Evolutionary conservation across 2,113 vertebrate genomes (phyloP).

Genomic region (Emydura subglobosa): DNA sequence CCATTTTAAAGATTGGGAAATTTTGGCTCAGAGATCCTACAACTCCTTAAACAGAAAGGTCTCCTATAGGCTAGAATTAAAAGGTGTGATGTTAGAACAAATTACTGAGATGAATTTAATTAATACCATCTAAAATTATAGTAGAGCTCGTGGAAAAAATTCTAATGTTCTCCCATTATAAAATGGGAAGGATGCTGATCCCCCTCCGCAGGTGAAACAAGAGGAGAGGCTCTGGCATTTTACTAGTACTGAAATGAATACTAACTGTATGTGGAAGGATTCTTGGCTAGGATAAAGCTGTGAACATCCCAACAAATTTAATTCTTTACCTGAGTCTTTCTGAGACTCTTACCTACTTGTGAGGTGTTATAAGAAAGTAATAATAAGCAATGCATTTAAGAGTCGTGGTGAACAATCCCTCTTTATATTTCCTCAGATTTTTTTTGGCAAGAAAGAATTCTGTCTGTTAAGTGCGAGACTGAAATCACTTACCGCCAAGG

Average conservation of each 20-base stretch:
- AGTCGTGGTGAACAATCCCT: background rate
- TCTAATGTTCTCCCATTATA: too few species aligned
- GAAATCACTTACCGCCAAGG: background rate
- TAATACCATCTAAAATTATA: background rate
- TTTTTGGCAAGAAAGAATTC: slow-evolving; percentile 65
- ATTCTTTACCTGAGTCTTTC: background rate
- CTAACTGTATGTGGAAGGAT: too few species aligned
- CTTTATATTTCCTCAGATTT: slow-evolving; percentile 12
- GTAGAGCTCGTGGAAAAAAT: background rate
- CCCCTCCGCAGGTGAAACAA: too few species aligned
- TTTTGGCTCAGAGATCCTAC: background rate
- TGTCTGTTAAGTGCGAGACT: slow-evolving; percentile 8
- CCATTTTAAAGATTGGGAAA: background rate
- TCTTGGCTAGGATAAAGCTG: too few species aligned
- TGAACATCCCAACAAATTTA: background rate
- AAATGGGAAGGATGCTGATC: background rate
- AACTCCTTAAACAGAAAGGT: background rate
- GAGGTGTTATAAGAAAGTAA: background rate
- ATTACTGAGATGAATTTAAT: background rate
- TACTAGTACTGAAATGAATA: too few species aligned
- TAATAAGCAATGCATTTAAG: background rate
- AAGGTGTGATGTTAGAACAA: background rate
- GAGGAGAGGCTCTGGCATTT: too few species aligned
- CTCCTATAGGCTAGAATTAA: background rate
- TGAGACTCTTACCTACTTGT: background rate